These are phyloP conservation scores for Pammene fasciana DNA, from an alignment of 2,888 invertebrate genomes.

Conservation along the genomic window DNA sequence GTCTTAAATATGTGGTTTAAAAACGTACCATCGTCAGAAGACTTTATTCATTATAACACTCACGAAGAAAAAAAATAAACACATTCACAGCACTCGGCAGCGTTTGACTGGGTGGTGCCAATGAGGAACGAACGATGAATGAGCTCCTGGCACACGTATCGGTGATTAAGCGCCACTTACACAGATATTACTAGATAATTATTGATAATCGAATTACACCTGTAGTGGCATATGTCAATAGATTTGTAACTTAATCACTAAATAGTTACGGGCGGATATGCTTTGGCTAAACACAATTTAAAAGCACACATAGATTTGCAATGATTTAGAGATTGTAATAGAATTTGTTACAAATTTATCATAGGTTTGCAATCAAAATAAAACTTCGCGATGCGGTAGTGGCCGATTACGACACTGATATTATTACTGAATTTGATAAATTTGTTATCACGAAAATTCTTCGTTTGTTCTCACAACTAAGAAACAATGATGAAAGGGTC, in stretches of 20 bases:
- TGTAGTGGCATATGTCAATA: slow-evolving; percentile 49
- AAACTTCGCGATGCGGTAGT: slow-evolving; percentile 19
- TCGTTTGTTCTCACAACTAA: not conserved
- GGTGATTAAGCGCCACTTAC: slow-evolving; percentile 63
- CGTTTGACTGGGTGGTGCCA: slow-evolving; percentile 15
- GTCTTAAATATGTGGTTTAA: not conserved
- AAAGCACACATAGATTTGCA: slow-evolving; percentile 23
- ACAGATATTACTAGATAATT: slow-evolving; percentile 64
- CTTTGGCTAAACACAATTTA: slow-evolving; percentile 11
- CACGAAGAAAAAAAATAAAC: slow-evolving; percentile 18
- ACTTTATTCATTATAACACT: slow-evolving; percentile 30
- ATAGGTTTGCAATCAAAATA: slow-evolving; percentile 35
- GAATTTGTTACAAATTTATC: slow-evolving; percentile 25
- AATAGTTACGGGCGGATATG: slow-evolving; percentile 24
- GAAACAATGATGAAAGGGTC: too few species aligned
- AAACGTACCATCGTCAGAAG: slow-evolving; percentile 39
- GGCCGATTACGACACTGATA: slow-evolving; percentile 26
- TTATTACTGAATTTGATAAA: slow-evolving; percentile 15
- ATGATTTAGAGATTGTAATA: slow-evolving; percentile 30
- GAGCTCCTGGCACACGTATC: slow-evolving; percentile 29
- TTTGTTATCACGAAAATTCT: not conserved
- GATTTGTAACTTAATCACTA: slow-evolving; percentile 48
- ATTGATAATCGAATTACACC: slow-evolving; percentile 57
- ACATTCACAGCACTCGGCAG: slow-evolving; percentile 23
- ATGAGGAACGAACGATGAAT: slow-evolving; percentile 32